Percentiles rank a stretch among this genome's conserved stretches.
Conservation (phyloP, 1,140 invertebrate genomes). For the Ectropis grisescens region DNA sequence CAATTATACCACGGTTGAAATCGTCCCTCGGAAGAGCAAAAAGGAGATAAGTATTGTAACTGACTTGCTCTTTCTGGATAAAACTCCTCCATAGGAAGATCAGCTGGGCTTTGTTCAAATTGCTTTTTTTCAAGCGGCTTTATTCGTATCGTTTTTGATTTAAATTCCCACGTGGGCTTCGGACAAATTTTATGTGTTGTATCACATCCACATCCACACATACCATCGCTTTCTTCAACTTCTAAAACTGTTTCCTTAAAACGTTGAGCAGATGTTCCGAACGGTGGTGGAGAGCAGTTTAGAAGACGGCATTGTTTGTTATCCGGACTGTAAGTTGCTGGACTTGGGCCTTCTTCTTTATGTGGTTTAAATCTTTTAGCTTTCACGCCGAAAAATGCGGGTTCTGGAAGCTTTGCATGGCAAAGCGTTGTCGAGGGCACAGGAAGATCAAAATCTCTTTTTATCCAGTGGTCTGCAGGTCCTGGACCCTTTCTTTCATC, state of each 20-base stretch:
- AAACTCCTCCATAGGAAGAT: constrained; percentile 11
- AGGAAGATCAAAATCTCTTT: constrained; percentile 34
- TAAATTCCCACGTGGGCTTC: constrained; percentile 38
- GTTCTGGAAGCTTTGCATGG: constrained; percentile 22
- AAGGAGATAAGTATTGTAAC: constrained; percentile 31
- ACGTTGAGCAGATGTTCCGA: constrained; percentile 26
- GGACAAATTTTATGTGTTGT: constrained; percentile 8
- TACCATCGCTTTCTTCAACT: constrained; percentile 10
- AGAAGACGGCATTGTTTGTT: constrained; percentile 18
- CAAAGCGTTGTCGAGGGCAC: constrained; percentile 14
- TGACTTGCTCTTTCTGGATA: constrained; percentile 11
- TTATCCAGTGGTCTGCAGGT: constrained; percentile 32
- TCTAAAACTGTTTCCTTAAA: constrained; percentile 20
- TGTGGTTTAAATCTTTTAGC: constrained; percentile 29
- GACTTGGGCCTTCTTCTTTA: constrained; percentile 31
- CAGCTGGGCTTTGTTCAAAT: constrained; percentile 30
- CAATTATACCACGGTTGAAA: constrained; percentile 47
- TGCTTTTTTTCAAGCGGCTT: constrained; percentile 29
- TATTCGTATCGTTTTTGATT: constrained; percentile 36
- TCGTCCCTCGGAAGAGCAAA: constrained; percentile 36
- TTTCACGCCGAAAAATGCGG: constrained; percentile 34
- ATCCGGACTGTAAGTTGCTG: constrained; percentile 30
- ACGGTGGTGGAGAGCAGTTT: constrained; percentile 27
- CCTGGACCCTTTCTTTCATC: constrained; percentile 19
- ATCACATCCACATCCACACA: constrained; percentile 5